Conservation (phyloP, 2,888 invertebrate genomes). For the Bedellia somnulentella region DNA sequence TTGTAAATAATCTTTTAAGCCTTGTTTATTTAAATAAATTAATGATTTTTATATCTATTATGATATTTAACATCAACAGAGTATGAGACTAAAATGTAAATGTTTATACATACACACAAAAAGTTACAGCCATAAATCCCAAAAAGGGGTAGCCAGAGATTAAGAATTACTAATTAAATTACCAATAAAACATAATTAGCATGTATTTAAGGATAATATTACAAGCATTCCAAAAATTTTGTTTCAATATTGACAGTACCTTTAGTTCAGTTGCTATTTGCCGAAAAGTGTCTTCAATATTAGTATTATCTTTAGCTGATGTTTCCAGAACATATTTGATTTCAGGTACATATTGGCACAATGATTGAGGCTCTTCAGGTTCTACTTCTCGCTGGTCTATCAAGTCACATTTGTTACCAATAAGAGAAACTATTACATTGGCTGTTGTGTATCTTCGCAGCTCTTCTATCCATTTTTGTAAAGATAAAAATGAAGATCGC, state of each 20-base stretch:
- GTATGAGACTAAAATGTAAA: no score
- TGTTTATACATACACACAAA: no score
- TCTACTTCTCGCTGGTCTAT: slow-evolving; percentile 81
- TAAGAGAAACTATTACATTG: slow-evolving; percentile 85
- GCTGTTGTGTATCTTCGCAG: slow-evolving; percentile 91
- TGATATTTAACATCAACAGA: no score
- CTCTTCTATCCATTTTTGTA: slow-evolving; percentile 96
- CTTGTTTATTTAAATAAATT: no score
- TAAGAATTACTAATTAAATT: no score
- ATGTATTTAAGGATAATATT: no score
- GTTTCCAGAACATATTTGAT: slow-evolving; percentile 86
- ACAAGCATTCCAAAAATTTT: no score
- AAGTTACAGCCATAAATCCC: no score
- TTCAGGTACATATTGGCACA: slow-evolving; percentile 85
- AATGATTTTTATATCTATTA: no score
- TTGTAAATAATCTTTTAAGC: no score
- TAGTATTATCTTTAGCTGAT: slow-evolving; percentile 89
- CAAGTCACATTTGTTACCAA: slow-evolving; percentile 91
- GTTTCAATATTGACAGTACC: slow-evolving; percentile 27
- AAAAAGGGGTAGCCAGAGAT: no score
- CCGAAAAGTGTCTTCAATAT: slow-evolving; percentile 86
- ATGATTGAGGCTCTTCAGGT: slow-evolving; percentile 81
- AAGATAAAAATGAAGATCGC: slow-evolving; percentile 84
- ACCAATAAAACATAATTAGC: no score
- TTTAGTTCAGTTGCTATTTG: slow-evolving; percentile 86